Base-by-base conservation (phyloP, 2,113 vertebrate genomes). In the Cephalopterus ornatus region DNA sequence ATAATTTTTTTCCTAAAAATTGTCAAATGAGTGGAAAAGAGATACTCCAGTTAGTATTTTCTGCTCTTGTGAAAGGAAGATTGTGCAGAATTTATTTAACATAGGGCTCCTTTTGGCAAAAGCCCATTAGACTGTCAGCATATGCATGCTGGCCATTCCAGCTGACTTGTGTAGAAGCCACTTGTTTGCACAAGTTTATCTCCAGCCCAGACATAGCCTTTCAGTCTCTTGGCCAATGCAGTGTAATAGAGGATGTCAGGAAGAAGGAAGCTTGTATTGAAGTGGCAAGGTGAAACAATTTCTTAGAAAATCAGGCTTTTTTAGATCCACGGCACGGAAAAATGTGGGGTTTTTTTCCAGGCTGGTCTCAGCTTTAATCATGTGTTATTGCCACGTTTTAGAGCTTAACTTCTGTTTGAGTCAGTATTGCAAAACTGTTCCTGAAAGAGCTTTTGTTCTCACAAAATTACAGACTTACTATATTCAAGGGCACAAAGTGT, bases 361-460 rank as follows among this genome's bases (percentile, higher is more conserved):
- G 11, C 35, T 91, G 33, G 65, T 92, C 67, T 88, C 63, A 66
- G 27, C 42, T 92, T 85, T 79, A 80, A 74, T 85, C 37, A 24
- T 53, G 21, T 88, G 59, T 80, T 96, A 52, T 42, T 88, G 89
- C 70, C 63, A n/a, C 1, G 0, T 79, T 97, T 92, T 81, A 85
- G 63, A 94, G 58, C 14, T 92, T 62, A 65, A 82, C 59, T 92
- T 55, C 78, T 90, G 30, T 83, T 83, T 93, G 74, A 92, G 37
- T 95, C 50, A 73, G 33, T 66, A 62, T 62, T 89, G 71, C 71
- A 92, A 87, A 89, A 85, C 33, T 85, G 59, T 92, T 63, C 52
- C 74, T 94, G 35, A 92, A 84, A 77, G 47, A 90, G 37, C 55
- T 92, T 94, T 95, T 92, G 47, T 95, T 91, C 63, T 93, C 63